Evolutionary conservation across 1,140 invertebrate species (phyloP).

Genomic region (Antheraea pernyi): DNA sequence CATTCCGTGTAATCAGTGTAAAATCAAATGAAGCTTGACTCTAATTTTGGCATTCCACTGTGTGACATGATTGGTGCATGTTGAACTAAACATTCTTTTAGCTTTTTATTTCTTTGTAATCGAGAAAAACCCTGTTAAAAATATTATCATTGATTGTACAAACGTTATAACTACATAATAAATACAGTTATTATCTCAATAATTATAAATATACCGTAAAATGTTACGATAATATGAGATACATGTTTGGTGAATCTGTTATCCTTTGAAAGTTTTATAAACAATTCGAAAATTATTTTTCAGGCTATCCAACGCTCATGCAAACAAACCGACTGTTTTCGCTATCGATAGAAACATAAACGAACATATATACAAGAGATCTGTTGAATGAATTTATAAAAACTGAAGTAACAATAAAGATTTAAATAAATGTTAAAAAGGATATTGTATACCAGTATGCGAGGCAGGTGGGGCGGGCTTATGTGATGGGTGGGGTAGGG

Average conservation of each 20-base stretch:
- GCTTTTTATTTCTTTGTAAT: slow-evolving; percentile 23
- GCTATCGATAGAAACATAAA: not conserved
- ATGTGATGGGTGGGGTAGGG: slow-evolving; percentile 75
- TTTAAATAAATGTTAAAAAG: slow-evolving; percentile 49
- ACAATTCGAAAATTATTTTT: not conserved
- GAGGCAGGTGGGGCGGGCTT: slow-evolving; percentile 47
- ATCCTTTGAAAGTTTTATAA: not conserved
- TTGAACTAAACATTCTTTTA: slow-evolving; percentile 57
- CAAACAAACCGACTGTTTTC: not conserved
- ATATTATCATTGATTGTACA: not conserved
- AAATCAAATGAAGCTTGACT: slow-evolving; percentile 51
- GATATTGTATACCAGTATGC: slow-evolving; percentile 46
- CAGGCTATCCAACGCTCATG: not conserved
- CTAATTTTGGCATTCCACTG: slow-evolving; percentile 74
- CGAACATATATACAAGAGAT: not conserved
- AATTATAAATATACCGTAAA: no score
- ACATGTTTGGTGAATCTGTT: not conserved
- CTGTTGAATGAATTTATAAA: not conserved
- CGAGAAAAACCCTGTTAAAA: not conserved
- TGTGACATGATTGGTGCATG: slow-evolving; percentile 65
- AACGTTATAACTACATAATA: not conserved
- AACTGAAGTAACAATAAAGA: slow-evolving; percentile 21
- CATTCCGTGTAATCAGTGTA: slow-evolving; percentile 16
- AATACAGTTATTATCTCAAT: not conserved
- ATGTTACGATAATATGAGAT: no score